Conservation (phyloP, 2,797 vertebrate genomes). For the Pelodytes ibericus region DNA sequence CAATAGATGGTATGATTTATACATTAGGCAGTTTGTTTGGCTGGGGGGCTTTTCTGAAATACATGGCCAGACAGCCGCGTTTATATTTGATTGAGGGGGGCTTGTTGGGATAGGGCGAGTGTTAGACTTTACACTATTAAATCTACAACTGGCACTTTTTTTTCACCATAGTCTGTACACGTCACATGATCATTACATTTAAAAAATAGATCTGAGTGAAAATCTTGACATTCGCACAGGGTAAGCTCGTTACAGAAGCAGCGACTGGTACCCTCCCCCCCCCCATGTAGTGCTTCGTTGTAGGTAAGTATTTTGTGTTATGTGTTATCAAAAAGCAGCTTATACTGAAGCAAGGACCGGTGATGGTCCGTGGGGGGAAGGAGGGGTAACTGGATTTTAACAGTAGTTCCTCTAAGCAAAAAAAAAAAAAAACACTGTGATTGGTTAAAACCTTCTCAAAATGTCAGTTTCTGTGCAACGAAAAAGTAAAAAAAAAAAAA, state of each 20-base stretch:
- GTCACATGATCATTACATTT: slow-evolving; percentile 91
- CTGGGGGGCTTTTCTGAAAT: slow-evolving; percentile 72
- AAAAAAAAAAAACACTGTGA: slow-evolving; percentile 84
- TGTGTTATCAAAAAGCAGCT: slow-evolving; percentile 81
- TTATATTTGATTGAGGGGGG: slow-evolving; percentile 68
- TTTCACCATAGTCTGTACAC: slow-evolving; percentile 94
- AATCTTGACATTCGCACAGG: slow-evolving; percentile 72
- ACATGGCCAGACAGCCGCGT: slow-evolving; percentile 81
- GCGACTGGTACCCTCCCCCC: slow-evolving; percentile 56
- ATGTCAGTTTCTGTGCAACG: slow-evolving; percentile 79
- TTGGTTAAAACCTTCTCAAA: slow-evolving; percentile 81
- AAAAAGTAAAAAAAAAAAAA: slow-evolving; percentile 58
- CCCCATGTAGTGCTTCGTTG: slow-evolving; percentile 87
- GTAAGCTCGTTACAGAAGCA: slow-evolving; percentile 75
- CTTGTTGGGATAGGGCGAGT: slow-evolving; percentile 61
- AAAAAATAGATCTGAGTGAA: slow-evolving; percentile 83
- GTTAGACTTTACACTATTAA: slow-evolving; percentile 92
- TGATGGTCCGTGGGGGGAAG: slow-evolving; percentile 68
- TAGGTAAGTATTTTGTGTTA: slow-evolving; percentile 72
- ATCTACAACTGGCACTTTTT: slow-evolving; percentile 95
- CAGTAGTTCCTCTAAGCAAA: slow-evolving; percentile 78
- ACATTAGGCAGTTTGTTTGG: slow-evolving; percentile 78
- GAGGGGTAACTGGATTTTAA: slow-evolving; percentile 72
- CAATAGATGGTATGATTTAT: slow-evolving; percentile 80
- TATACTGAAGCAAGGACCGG: slow-evolving; percentile 77